Evolutionary conservation across 2,888 invertebrate genomes (phyloP), one percentile per base, ranked within the genome.

Genomic region (Loripinus fragilis): DNA sequence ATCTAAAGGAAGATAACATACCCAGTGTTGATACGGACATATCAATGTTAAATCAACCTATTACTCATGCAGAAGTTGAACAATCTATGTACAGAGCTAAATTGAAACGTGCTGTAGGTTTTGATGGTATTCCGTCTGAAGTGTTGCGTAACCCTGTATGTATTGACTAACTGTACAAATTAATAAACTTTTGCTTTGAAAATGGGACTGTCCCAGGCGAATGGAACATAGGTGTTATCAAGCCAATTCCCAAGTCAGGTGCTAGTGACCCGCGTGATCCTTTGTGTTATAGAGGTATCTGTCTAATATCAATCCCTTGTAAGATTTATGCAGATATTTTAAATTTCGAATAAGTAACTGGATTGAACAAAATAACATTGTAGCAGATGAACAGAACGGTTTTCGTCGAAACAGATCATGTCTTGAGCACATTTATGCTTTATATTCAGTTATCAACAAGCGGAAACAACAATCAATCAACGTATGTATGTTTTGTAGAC

Each of bases 211-310:
- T 66, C 7, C 66, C 66, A 66, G 3, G 15, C 3, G 66, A 66
- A 7, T 66, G 66, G 66, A 66, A n/a, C n/a, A n/a, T n/a, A n/a
- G n/a, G n/a, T n/a, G n/a, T n/a, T n/a, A n/a, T n/a, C n/a, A n/a
- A n/a, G n/a, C n/a, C n/a, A n/a, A n/a, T n/a, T n/a, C n/a, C n/a
- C n/a, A n/a, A n/a, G n/a, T n/a, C n/a, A n/a, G n/a, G n/a, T n/a
- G n/a, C n/a, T n/a, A n/a, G n/a, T n/a, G n/a, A n/a, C n/a, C n/a
- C n/a, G n/a, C n/a, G 66, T n/a, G 20, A 66, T 20, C 66, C 66
- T 10, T 41, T 66, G 66, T 15, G 41, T 41, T 66, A 66, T n/a
- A n/a, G 66, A 7, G 66, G 66, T 23, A 35, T 66, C n/a, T 12
- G n/a, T 5, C n/a, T n/a, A n/a, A n/a, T n/a, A n/a, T n/a, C n/a